Evolutionary conservation across 2,888 invertebrate species (phyloP), one percentile per base, ranked within the genome.

Genomic region (Blastobasis lacticolella): DNA sequence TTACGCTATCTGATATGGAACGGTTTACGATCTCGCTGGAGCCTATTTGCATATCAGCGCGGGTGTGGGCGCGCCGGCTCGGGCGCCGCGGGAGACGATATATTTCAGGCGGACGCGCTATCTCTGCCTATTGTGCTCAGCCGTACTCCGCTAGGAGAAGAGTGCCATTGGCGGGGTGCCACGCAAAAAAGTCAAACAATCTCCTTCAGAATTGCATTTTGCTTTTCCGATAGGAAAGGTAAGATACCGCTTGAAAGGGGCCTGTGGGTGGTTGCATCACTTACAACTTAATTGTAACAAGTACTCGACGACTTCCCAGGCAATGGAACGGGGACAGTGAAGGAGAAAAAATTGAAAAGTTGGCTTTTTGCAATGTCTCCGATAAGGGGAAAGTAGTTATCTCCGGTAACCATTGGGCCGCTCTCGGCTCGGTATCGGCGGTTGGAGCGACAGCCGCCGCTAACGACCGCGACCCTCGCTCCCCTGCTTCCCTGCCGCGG

Each of bases 21-120:
- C 76, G 77, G 77, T 83, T 84, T 83, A 83, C 80, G 79, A 82
- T 83, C 75, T 78, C 65, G 70, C 62, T 71, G 69, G 76, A 70
- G 75, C 74, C 66, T 71, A 84, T 85, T 85, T 85, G 81, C 84
- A 85, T 85, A 84, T 83, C 82, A 79, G 81, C 67, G 67, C 62
- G 53, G 46, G 53, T 48, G 50, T 66, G 69, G 69, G 74, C 69
- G 73, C 69, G 73, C 71, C 72, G 66, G 71, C 68, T 64, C 69
- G 71, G 68, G 63, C 66, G 70, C 70, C 69, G 67, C 64, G 69
- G 63, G 66, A 71, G 71, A 79, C 81, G 78, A 82, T 82, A 81
- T 82, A 82, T 82, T 80, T 75, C 64, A 71, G 70, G 65, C 64
- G 66, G 81, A 81, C 78, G 78, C 66, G 75, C 73, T 81, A 79